phyloP scores from a whole-genome alignment of 2,888 invertebrate species.

The Pocota personata region DNA sequence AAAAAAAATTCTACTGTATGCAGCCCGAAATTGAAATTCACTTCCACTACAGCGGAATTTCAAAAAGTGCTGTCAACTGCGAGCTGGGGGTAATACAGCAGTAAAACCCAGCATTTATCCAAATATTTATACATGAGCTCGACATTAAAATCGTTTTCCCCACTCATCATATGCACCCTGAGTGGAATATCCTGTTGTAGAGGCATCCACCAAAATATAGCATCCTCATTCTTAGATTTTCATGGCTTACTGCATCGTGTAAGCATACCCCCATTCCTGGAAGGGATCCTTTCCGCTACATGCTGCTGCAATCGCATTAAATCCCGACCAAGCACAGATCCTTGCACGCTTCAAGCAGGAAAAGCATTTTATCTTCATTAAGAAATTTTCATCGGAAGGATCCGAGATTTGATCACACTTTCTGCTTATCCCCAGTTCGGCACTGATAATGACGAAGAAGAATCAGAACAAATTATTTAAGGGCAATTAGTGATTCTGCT shows the following conservation, averaged over 20 bases:
- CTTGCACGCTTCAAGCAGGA: background rate
- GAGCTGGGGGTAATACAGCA: background rate
- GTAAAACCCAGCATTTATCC: background rate
- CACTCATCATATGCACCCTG: conserved; percentile 24
- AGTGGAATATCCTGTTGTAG: conserved; percentile 46
- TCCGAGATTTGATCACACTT: conserved; percentile 13
- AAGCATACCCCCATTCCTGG: background rate
- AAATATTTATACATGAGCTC: background rate
- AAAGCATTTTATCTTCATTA: conserved; percentile 29
- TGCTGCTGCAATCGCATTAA: conserved; percentile 33
- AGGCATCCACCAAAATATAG: background rate
- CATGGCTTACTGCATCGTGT: conserved; percentile 32
- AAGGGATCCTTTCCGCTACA: conserved; percentile 23
- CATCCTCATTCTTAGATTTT: conserved; percentile 27
- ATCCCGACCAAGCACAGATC: conserved; percentile 15
- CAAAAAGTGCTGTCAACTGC: conserved; percentile 22
- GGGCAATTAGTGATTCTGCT: conserved; percentile 52
- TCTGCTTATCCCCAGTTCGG: background rate
- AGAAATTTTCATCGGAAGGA: conserved; percentile 33
- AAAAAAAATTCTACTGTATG: background rate
- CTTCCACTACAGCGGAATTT: conserved; percentile 8
- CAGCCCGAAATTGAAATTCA: conserved; percentile 19
- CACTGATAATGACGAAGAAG: background rate
- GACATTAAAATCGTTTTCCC: background rate
- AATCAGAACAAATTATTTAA: conserved; percentile 43